Base-by-base conservation (phyloP, 53 echinoderm and acorn worm species). In the Luidia sarsii region DNA sequence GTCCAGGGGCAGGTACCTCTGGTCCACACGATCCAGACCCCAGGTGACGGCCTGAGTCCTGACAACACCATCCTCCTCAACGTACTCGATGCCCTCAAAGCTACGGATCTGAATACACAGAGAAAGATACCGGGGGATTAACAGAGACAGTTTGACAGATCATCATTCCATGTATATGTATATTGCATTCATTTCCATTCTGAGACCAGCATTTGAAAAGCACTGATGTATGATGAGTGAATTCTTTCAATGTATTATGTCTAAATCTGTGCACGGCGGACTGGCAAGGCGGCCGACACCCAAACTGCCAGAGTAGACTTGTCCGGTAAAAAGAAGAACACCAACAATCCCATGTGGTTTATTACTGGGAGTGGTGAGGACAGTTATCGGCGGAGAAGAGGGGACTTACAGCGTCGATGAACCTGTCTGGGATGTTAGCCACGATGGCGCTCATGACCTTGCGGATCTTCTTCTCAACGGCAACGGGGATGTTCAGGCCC, bases 21-120 rank as follows among this genome's bases (percentile, higher is more conserved):
- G 94, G 69, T 94, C 91, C 22, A 91, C 82, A 75, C 89, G 89
- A 67, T 91, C 91, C 0, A 94, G 83, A 30, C 91, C 94, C 94
- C 94, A 94, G 8, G 91, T 88, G 11, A 94, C 83, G 20, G 66
- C 30, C 19, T 51, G 66, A 15, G 91, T 80, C 62, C 51, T 77
- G 27, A 73, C 94, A 35, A 91, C 57, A 16, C 81, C 80, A 65
- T 94, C 94, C 52, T 94, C 86, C 38, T 94, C 94, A 33, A 94
- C 57, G 65, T 89, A 89, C 48, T 89, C 88, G 0, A 94, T 81
- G 28, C 68, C 84, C 50, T 75, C 75, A 8, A 85, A 69, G 22
- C 43, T 68, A 69, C 83, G 88, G 21, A 94, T 70, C 89, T 92
- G n/a, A n/a, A n/a, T n/a, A n/a, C n/a, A 41, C 41, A 41, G 41